Evolutionary conservation across 53 echinoderm and acorn worm species (phyloP).

Genomic region (Luidia sarsii): DNA sequence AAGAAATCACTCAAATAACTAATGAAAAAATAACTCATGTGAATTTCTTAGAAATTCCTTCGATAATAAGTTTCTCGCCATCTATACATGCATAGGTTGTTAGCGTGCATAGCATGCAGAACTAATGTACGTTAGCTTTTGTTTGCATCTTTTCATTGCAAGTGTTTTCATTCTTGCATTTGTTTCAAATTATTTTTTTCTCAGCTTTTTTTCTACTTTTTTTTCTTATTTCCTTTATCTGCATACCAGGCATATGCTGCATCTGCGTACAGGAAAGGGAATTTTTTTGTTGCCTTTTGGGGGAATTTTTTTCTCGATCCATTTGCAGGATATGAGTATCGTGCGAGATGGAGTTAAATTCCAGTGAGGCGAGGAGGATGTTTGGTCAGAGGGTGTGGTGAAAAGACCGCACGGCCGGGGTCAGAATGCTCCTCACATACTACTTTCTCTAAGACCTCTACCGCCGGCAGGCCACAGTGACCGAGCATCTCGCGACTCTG

Average conservation of each 20-base stretch:
- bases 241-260: constrained; percentile 9
- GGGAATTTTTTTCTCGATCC: background rate
- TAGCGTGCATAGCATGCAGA: too few relatives aligned
- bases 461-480: constrained; percentile 8
- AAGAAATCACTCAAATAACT: too few relatives aligned
- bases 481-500: constrained; percentile 23
- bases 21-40: too few relatives aligned
- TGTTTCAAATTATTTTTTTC: background rate
- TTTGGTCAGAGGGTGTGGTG: background rate
- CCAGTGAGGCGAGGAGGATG: too few relatives aligned
- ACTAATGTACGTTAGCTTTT: constrained; percentile 12
- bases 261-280: too few relatives aligned
- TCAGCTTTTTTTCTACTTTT: background rate
- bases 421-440: constrained; percentile 5
- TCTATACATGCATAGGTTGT: too few relatives aligned
- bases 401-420: background rate
- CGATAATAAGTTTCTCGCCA: too few relatives aligned
- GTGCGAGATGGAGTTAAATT: constrained; percentile 9
- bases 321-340: background rate
- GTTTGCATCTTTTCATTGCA: constrained; percentile 30
- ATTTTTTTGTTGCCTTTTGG: background rate
- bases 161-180: background rate
- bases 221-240: constrained; percentile 19
- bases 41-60: too few relatives aligned
- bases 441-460: too few relatives aligned